Evolutionary conservation across 2,113 vertebrate genomes (phyloP).

Genomic region (Poeciliopsis prolifica): DNA sequence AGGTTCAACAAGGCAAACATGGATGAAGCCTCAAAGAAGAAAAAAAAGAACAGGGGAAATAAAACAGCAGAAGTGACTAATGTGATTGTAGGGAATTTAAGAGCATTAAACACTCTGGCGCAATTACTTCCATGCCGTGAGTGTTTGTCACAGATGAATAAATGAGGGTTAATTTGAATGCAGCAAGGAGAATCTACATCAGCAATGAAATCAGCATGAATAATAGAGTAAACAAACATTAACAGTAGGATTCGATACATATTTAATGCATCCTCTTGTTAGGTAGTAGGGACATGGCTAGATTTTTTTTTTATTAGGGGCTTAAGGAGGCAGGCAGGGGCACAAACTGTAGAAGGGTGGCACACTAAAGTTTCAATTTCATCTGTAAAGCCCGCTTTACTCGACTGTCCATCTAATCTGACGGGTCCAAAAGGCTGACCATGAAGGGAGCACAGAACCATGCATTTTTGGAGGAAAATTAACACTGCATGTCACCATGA

Average conservation of each 20-base stretch:
- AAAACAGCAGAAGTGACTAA: slow-evolving; percentile 34
- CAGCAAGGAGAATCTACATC: slow-evolving; percentile 42
- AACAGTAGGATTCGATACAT: slow-evolving; percentile 11
- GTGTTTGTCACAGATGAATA: slow-evolving; percentile 54
- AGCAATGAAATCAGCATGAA: slow-evolving; percentile 58
- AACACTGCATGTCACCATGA: too few species aligned
- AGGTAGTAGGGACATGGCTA: neutral
- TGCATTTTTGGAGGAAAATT: too few species aligned
- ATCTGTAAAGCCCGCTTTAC: too few species aligned
- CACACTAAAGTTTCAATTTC: too few species aligned
- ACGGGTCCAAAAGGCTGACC: too few species aligned
- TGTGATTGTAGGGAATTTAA: slow-evolving; percentile 64
- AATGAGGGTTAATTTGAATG: slow-evolving; percentile 61
- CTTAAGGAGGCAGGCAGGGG: too few species aligned
- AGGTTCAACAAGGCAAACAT: neutral
- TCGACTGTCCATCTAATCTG: too few species aligned
- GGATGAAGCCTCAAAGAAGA: neutral
- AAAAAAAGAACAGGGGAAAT: slow-evolving; percentile 2
- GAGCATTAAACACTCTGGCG: slow-evolving; percentile 51
- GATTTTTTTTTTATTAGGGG: too few species aligned
- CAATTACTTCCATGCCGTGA: slow-evolving; percentile 62
- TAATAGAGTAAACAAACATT: slow-evolving; percentile 54
- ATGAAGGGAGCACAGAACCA: too few species aligned
- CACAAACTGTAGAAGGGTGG: too few species aligned
- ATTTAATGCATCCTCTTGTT: slow-evolving; percentile 21